Percentiles rank a stretch among this genome's conserved stretches.
These are phyloP conservation scores for Turnix velox DNA, from an alignment of 2,113 vertebrate species.

Conservation along the genomic window DNA sequence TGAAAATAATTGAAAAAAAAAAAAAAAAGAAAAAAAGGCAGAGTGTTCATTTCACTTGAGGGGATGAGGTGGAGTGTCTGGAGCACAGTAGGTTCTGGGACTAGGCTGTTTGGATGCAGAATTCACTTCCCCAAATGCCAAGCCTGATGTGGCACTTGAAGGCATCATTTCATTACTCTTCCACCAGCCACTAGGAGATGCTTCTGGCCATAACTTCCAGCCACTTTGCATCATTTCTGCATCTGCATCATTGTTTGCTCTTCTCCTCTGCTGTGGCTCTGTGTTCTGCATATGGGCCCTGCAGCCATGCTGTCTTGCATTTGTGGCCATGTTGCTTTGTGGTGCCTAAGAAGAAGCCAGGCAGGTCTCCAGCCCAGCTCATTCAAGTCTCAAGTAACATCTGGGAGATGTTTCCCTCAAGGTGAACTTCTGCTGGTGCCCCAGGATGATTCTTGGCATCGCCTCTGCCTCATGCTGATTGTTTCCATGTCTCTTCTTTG, in stretches of 20 bases:
- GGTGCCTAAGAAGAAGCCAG: not conserved
- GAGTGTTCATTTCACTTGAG: not conserved
- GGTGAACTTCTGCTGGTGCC: not conserved
- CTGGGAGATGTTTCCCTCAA: not conserved
- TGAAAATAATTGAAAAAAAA: not conserved
- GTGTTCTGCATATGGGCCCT: not conserved
- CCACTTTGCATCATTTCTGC: not conserved
- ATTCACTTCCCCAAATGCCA: not conserved
- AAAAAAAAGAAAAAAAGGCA: no score
- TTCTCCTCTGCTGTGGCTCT: not conserved
- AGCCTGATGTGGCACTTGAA: not conserved
- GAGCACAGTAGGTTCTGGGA: not conserved
- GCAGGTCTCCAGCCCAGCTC: not conserved
- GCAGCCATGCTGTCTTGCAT: not conserved
- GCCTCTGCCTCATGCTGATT: rapidly evolving
- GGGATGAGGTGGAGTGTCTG: not conserved
- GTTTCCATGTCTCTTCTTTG: not conserved
- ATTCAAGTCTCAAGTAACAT: not conserved
- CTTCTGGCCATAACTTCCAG: not conserved
- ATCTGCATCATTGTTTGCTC: not conserved
- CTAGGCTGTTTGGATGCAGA: not conserved
- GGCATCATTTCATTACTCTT: not conserved
- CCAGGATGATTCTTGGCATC: not conserved
- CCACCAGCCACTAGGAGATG: not conserved
- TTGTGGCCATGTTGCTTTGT: rapidly evolving